These are phyloP conservation scores for Virgularia gustaviana DNA, from an alignment of 92 coral and sea anemone species.

Conservation along the genomic window DNA sequence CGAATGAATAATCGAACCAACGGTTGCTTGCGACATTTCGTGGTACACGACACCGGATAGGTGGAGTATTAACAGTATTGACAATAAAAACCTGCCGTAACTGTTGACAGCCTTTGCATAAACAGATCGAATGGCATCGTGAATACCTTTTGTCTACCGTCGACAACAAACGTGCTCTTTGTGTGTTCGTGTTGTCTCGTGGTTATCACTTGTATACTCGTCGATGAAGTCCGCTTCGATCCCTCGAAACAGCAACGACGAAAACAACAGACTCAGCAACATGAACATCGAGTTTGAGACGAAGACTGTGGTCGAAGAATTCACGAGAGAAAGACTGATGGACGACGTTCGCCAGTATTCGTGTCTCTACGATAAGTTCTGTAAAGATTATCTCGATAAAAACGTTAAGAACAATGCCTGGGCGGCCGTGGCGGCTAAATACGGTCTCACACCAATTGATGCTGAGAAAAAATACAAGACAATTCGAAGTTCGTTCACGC, in stretches of 20 bases:
- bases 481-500: conserved; percentile 26
- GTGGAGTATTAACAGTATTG: conserved; percentile 14
- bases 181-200: not conserved
- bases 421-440: conserved; percentile 28
- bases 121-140: not conserved
- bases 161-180: not conserved
- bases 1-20: too few species aligned
- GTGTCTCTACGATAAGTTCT: conserved; percentile 23
- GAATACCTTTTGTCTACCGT: conserved; percentile 11
- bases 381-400: conserved; percentile 31
- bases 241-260: too few species aligned
- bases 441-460: conserved; percentile 8
- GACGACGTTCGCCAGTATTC: conserved; percentile 39
- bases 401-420: conserved; percentile 25
- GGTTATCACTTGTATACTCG: not conserved
- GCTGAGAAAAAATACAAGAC: conserved; percentile 37
- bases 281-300: not conserved
- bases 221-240: too few species aligned
- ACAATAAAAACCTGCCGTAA: not conserved
- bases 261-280: too few species aligned
- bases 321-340: conserved; percentile 29
- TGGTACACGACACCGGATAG: too few species aligned
- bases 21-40: too few species aligned
- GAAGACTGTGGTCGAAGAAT: not conserved
- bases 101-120: not conserved